Percentiles rank a stretch among this genome's conserved stretches.
These are phyloP conservation scores for Crocuta crocuta DNA, from an alignment of 2,113 vertebrate genomes.

Conservation along the genomic window DNA sequence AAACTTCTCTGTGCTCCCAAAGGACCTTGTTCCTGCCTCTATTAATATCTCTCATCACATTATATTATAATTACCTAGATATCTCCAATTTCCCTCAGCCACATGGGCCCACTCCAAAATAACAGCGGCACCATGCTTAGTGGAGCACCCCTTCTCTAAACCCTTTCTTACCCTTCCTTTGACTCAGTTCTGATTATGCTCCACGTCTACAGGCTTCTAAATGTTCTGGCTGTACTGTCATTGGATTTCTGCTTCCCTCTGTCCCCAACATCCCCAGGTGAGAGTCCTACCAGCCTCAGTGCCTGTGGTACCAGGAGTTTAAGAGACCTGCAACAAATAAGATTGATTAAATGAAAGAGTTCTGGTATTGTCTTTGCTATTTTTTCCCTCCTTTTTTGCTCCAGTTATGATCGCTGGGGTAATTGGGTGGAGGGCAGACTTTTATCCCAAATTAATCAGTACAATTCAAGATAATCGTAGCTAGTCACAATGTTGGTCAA, in stretches of 20 bases:
- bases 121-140: background rate
- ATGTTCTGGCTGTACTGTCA: too few relatives aligned
- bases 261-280: background rate
- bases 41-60: background rate
- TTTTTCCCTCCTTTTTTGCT: background rate
- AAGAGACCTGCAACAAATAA: background rate
- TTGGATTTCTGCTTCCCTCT: background rate
- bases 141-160: background rate
- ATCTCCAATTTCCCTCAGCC: background rate
- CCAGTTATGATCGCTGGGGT: background rate
- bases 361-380: background rate
- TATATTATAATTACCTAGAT: background rate
- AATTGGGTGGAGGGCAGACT: background rate
- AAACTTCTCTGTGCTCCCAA: background rate
- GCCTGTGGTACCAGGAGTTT: background rate
- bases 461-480: background rate
- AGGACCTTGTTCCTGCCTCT: background rate
- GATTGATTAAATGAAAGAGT: background rate
- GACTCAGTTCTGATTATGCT: background rate
- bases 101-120: rapidly evolving
- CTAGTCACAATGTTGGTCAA: background rate
- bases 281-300: background rate
- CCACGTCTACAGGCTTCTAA: background rate
- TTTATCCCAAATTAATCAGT: background rate
- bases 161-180: background rate